A percentile compares a stretch with the other conserved stretches of the same genome.
Conservation (phyloP, 2,888 invertebrate genomes). For the Catonia carolina region DNA sequence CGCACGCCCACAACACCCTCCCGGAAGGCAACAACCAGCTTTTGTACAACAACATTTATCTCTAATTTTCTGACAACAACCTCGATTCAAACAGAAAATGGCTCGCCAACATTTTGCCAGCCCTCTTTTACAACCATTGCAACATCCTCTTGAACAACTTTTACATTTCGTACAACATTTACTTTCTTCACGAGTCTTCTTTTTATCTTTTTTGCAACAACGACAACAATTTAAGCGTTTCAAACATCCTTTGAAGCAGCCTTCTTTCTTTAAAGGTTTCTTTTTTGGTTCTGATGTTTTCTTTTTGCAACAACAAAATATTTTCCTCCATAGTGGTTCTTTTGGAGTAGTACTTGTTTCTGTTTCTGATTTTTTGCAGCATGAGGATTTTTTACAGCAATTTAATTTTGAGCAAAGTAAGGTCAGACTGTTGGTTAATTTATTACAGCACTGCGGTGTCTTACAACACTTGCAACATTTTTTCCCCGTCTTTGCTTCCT, state of each 20-base stretch:
- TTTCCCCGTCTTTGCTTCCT: neutral
- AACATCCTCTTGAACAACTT: conserved; percentile 14
- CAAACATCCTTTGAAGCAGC: neutral
- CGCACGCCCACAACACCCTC: conserved; percentile 26
- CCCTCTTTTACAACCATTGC: conserved; percentile 20
- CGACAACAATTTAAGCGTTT: neutral
- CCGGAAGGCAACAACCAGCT: conserved; percentile 21
- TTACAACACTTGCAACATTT: conserved; percentile 22
- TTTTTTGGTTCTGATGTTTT: neutral
- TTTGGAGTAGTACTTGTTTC: neutral
- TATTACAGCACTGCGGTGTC: conserved; percentile 21
- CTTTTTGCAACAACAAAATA: neutral
- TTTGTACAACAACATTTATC: conserved; percentile 21
- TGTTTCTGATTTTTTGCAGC: conserved; percentile 16
- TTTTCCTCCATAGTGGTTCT: neutral
- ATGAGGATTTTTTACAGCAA: conserved; percentile 21
- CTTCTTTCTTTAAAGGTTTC: neutral
- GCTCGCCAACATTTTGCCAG: conserved; percentile 25
- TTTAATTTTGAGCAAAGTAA: conserved; percentile 25
- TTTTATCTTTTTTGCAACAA: conserved; percentile 6
- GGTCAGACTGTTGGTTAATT: conserved; percentile 6
- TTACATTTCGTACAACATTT: conserved; percentile 9
- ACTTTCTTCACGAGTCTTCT: neutral
- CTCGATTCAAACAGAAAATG: conserved; percentile 29
- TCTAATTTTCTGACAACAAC: conserved; percentile 27